Conservation (phyloP, 2,888 invertebrate species). For the Arrhopalites spinosus region DNA sequence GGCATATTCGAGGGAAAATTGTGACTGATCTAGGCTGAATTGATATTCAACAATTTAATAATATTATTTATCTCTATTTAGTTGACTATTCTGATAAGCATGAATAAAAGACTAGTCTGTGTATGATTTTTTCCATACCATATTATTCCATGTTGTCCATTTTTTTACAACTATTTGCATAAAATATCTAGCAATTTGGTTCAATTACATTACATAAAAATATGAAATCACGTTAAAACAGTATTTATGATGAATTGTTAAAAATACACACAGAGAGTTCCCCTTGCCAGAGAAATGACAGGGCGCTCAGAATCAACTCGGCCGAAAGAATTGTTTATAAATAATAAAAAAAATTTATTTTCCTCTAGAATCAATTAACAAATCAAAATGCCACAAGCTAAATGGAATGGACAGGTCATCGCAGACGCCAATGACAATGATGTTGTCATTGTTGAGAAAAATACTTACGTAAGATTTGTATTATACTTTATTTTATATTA, state of each 20-base stretch:
- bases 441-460: slow-evolving; percentile 41
- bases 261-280: no score
- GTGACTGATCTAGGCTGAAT: slow-evolving; percentile 66
- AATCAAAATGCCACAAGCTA: slow-evolving; percentile 39
- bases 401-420: slow-evolving; percentile 41
- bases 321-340: no score
- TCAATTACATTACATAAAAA: no score
- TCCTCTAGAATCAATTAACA: neutral
- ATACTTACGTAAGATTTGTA: slow-evolving; percentile 44
- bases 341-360: no score
- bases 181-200: no score
- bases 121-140: no score
- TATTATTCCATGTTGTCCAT: no score
- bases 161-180: no score
- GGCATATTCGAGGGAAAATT: slow-evolving; percentile 80
- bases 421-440: slow-evolving; percentile 41
- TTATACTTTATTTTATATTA: neutral
- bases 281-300: no score
- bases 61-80: neutral
- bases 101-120: neutral
- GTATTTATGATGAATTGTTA: no score
- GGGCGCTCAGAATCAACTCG: no score
- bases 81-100: neutral
- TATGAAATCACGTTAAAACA: no score
- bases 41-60: neutral